phyloP scores from a whole-genome alignment of 2,113 vertebrate genomes.

The Saguinus imperator region DNA sequence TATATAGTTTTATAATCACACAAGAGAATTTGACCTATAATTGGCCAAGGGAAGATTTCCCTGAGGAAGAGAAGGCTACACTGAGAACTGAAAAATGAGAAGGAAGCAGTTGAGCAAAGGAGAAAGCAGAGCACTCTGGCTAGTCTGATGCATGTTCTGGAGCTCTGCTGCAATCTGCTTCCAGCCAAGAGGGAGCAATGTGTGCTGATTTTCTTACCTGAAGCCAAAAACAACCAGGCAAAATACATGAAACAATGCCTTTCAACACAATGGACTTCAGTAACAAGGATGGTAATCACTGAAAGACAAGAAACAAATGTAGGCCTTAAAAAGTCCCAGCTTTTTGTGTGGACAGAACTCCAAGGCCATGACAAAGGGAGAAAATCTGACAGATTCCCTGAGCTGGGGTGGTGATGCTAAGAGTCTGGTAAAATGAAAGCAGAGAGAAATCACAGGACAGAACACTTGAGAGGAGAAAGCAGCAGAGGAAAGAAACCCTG shows the following conservation, averaged over 20 bases:
- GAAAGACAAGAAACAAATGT: background rate
- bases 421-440: background rate
- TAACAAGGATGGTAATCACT: background rate
- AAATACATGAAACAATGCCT: background rate
- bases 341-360: background rate
- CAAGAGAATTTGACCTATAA: background rate
- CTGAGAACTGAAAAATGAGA: background rate
- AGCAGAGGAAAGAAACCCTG: background rate
- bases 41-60: background rate
- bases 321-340: background rate
- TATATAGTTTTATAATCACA: background rate
- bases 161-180: background rate
- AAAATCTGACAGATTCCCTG: background rate
- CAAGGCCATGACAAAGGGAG: background rate
- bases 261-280: background rate
- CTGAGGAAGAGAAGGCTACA: too few relatives aligned
- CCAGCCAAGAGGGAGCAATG: background rate
- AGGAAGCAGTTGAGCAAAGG: background rate
- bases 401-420: background rate
- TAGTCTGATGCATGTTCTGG: background rate
- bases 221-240: background rate
- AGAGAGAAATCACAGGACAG: background rate
- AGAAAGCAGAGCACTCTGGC: background rate
- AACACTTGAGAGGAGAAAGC: background rate
- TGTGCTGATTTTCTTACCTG: background rate